Evolutionary conservation across 2,113 vertebrate genomes (phyloP).

Genomic region (Phaethornis superciliosus): DNA sequence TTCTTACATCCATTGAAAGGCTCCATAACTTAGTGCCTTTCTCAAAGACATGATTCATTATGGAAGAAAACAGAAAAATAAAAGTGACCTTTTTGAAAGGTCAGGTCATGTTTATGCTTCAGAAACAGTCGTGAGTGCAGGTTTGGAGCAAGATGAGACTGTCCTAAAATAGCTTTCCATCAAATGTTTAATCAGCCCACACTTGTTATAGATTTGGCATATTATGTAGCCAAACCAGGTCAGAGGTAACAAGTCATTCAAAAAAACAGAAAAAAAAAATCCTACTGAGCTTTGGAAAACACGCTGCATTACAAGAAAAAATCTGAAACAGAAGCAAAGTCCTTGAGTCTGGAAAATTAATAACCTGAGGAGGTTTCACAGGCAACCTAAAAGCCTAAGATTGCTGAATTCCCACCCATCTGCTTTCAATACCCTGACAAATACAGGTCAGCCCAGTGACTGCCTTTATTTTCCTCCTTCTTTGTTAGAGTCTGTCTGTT

Average conservation of each 20-base stretch:
- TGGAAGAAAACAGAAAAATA: conserved; percentile 48
- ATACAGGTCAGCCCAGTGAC: background rate
- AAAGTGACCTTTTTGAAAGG: conserved; percentile 64
- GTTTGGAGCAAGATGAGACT: conserved; percentile 23
- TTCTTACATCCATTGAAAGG: background rate
- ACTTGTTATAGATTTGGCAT: conserved; percentile 33
- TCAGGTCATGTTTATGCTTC: conserved; percentile 46
- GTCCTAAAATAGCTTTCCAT: conserved; percentile 54
- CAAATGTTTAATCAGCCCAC: conserved; percentile 43
- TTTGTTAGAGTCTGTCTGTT: background rate
- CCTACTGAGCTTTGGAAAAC: conserved; percentile 1
- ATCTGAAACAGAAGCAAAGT: background rate
- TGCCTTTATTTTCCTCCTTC: background rate
- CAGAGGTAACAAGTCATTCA: conserved; percentile 42
- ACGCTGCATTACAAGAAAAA: background rate
- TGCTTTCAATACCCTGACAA: background rate
- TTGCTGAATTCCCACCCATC: background rate
- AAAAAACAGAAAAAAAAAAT: background rate
- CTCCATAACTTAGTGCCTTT: conserved; percentile 15
- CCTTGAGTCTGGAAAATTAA: background rate
- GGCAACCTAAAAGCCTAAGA: background rate
- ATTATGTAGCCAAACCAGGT: conserved; percentile 44
- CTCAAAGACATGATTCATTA: conserved; percentile 54
- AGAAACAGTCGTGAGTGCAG: background rate
- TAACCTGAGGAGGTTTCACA: background rate